A percentile compares a stretch with the other conserved stretches of the same genome.
These are phyloP conservation scores for Acanthococcus lagerstroemiae DNA, from an alignment of 2,888 invertebrate species.

Conservation along the genomic window DNA sequence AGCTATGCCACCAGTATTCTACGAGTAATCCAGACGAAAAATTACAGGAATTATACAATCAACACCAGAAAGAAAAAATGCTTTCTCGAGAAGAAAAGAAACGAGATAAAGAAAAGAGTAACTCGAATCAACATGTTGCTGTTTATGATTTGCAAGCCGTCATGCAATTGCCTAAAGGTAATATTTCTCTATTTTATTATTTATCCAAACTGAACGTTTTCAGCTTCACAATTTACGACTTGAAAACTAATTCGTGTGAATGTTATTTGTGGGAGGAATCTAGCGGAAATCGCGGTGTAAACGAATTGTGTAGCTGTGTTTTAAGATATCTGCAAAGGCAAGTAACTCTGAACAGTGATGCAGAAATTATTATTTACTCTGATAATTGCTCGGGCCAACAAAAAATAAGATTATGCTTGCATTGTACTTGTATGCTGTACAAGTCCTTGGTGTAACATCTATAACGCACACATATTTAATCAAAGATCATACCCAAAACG, in stretches of 20 bases:
- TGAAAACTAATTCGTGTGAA: constrained; percentile 6
- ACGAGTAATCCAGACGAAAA: neutral
- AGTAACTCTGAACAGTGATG: neutral
- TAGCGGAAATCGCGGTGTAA: constrained; percentile 34
- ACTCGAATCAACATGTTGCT: neutral
- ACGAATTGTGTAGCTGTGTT: constrained; percentile 37
- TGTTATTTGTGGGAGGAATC: constrained; percentile 37
- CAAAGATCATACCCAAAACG: constrained; percentile 28
- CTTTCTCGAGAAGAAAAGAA: constrained; percentile 6
- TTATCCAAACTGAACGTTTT: constrained; percentile 17
- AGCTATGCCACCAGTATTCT: neutral
- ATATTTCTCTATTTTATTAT: constrained; percentile 18
- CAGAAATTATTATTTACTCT: constrained; percentile 34
- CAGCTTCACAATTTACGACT: constrained; percentile 11
- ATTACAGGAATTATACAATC: constrained; percentile 1
- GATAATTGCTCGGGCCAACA: constrained; percentile 37
- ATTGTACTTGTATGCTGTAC: constrained; percentile 34
- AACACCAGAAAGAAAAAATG: constrained; percentile 1
- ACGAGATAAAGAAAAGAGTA: neutral
- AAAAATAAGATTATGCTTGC: constrained; percentile 35
- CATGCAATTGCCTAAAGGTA: constrained; percentile 8
- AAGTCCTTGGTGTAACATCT: constrained; percentile 11
- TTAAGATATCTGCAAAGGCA: constrained; percentile 30
- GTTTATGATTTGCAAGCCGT: constrained; percentile 17
- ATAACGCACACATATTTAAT: constrained; percentile 29